These are phyloP conservation scores for Geophilus truncorum DNA, from an alignment of 2,888 invertebrate species.

Conservation along the genomic window DNA sequence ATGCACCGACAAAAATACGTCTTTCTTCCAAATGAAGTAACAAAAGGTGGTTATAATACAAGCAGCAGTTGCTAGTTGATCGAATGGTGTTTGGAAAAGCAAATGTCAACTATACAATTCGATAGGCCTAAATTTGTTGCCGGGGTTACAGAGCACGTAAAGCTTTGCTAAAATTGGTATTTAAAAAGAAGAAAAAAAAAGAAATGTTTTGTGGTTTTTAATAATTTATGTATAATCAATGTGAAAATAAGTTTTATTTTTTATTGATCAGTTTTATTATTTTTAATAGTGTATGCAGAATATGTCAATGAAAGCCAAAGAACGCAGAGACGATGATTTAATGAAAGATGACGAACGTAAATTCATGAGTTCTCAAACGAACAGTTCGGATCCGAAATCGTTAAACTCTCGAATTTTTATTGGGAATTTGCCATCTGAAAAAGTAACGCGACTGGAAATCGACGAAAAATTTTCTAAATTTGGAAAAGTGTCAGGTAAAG, in stretches of 20 bases:
- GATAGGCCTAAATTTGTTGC: neutral
- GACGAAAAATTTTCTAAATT: slow-evolving; percentile 70
- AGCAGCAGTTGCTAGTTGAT: neutral
- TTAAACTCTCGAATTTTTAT: slow-evolving; percentile 73
- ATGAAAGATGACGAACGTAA: slow-evolving; percentile 18
- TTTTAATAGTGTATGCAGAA: no score
- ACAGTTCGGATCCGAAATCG: slow-evolving; percentile 60
- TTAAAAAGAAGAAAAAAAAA: neutral
- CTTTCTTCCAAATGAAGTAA: neutral
- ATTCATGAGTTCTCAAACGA: slow-evolving; percentile 38
- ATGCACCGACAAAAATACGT: neutral
- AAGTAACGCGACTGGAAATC: slow-evolving; percentile 60
- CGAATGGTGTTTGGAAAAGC: neutral
- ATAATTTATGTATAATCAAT: no score
- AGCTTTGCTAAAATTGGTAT: neutral
- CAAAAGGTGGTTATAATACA: neutral
- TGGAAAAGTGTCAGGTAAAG: slow-evolving; percentile 60
- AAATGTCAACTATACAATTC: neutral
- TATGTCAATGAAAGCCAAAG: neutral
- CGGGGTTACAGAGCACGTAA: neutral
- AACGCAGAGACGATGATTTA: slow-evolving; percentile 13
- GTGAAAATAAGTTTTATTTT: neutral
- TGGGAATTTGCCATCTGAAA: slow-evolving; percentile 67
- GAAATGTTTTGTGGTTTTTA: neutral
- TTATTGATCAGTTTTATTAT: neutral